These are phyloP conservation scores for Hydrochoerus hydrochaeris DNA, from an alignment of 2,113 vertebrate genomes.

Conservation along the genomic window DNA sequence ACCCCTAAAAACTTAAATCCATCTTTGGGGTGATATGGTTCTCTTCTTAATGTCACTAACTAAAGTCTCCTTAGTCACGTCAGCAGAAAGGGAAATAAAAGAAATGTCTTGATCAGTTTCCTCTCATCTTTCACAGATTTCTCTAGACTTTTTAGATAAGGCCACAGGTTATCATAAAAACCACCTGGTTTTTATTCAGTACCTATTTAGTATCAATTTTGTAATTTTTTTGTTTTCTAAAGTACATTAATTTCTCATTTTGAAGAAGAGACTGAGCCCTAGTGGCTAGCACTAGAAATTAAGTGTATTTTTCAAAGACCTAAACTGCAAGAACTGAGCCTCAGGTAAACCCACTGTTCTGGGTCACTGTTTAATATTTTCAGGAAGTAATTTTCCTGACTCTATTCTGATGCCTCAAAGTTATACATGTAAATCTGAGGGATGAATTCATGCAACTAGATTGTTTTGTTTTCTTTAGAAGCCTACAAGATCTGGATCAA, in stretches of 20 bases:
- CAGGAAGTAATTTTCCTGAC: neutral
- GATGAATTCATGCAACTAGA: neutral
- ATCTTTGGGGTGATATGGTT: neutral
- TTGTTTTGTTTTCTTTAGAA: slow-evolving; percentile 32
- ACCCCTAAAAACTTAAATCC: neutral
- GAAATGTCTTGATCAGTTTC: neutral
- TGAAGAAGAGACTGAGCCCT: slow-evolving; percentile 76
- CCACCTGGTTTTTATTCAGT: neutral
- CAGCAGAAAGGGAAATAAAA: neutral
- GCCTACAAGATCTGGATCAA: neutral
- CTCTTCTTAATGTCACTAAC: neutral
- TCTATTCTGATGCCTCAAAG: slow-evolving; percentile 8
- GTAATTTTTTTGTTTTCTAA: slow-evolving; percentile 27
- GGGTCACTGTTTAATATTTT: neutral
- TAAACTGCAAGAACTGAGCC: neutral
- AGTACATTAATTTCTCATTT: slow-evolving; percentile 61
- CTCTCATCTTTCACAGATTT: neutral
- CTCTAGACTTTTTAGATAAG: slow-evolving; percentile 13
- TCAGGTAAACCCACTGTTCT: neutral
- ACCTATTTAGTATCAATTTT: neutral
- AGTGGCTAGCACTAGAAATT: slow-evolving; percentile 65
- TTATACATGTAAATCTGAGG: neutral
- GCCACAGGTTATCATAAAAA: neutral
- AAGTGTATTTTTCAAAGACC: slow-evolving; percentile 25
- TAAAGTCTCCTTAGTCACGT: neutral